Evolutionary conservation across 2,797 vertebrate genomes (phyloP).

Genomic region (Pipistrellus nathusii): DNA sequence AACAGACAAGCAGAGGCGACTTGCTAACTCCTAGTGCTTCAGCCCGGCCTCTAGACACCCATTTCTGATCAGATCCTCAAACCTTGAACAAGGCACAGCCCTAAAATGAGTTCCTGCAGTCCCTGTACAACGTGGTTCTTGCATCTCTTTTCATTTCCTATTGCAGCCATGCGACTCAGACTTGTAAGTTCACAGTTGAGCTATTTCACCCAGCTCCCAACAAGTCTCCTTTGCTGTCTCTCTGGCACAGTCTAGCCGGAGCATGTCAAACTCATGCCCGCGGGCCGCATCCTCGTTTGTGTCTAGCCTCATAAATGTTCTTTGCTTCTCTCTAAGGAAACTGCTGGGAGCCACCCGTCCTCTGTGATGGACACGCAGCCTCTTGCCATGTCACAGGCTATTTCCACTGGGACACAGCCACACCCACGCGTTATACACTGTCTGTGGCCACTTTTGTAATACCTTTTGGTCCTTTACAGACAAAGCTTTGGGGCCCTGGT

Average conservation of each 20-base stretch:
- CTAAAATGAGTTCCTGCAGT: slow-evolving; percentile 12
- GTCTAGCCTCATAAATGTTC: not conserved
- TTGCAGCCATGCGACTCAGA: not conserved
- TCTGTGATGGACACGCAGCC: not conserved
- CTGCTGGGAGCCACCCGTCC: not conserved
- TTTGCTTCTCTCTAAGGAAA: not conserved
- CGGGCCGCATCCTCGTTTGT: too few species aligned
- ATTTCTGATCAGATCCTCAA: slow-evolving; percentile 64
- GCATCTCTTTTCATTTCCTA: not conserved
- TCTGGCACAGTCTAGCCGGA: not conserved
- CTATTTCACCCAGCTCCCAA: not conserved
- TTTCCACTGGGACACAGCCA: not conserved
- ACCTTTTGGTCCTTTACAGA: not conserved
- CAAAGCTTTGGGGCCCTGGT: not conserved
- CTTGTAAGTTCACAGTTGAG: slow-evolving; percentile 8
- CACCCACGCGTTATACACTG: not conserved
- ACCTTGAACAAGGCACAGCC: not conserved
- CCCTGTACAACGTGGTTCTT: not conserved
- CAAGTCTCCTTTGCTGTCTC: not conserved
- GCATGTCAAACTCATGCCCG: too few species aligned
- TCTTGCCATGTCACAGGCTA: not conserved
- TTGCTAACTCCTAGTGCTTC: not conserved
- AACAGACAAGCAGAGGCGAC: not conserved
- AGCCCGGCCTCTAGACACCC: not conserved
- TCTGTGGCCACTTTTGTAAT: not conserved